Evolutionary conservation across 2,888 invertebrate species (phyloP).

Genomic region (Perithous albicinctus): DNA sequence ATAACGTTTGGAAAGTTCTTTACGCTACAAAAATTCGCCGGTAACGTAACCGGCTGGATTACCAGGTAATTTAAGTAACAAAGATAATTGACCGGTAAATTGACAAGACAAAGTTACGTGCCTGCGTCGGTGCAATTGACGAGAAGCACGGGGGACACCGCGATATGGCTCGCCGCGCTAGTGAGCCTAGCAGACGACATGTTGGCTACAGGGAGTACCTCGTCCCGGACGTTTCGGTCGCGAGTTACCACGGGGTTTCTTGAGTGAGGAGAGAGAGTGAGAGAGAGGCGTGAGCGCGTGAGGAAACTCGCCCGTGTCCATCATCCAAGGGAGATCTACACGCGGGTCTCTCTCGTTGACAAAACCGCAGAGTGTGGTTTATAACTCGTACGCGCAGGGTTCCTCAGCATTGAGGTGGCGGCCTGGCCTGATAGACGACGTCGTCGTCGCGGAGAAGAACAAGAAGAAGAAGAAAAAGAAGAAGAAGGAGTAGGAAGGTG

Average conservation of each 20-base stretch:
- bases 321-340: no score
- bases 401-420: slow-evolving; percentile 54
- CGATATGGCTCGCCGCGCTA: slow-evolving; percentile 74
- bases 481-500: slow-evolving; percentile 7
- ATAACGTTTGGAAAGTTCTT: no score
- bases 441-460: slow-evolving; percentile 25
- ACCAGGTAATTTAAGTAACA: no score
- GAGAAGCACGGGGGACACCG: slow-evolving; percentile 55
- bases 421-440: slow-evolving; percentile 59
- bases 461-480: slow-evolving; percentile 28
- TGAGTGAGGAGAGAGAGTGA: slow-evolving; percentile 74
- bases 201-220: slow-evolving; percentile 84
- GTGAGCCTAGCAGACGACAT: slow-evolving; percentile 85
- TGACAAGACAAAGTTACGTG: no score
- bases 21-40: no score
- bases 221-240: slow-evolving; percentile 81
- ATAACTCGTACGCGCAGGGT: slow-evolving; percentile 51
- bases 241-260: slow-evolving; percentile 79
- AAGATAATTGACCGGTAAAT: no score
- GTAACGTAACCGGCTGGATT: no score
- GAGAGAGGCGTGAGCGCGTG: slow-evolving; percentile 17
- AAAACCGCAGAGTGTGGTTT: no score
- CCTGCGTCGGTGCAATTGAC: no score
- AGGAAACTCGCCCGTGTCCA: no score
- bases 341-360: no score